Conservation (phyloP, 2,888 invertebrate species). For the Rotaria magnacalcarata region DNA sequence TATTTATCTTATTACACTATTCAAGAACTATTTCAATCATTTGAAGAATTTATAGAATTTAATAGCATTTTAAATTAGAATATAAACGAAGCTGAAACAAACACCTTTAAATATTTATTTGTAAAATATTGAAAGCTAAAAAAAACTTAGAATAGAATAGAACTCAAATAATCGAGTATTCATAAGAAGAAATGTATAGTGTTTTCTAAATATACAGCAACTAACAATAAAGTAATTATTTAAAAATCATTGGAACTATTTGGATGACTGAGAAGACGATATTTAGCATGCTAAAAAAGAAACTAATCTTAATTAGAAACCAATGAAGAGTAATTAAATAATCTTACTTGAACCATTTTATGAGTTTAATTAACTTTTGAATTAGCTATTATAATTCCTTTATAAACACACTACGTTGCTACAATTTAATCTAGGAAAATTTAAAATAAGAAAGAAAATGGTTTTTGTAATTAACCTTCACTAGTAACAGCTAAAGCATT, state of each 20-base stretch:
- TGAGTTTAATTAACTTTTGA: conserved; percentile 17
- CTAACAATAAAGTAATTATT: background rate
- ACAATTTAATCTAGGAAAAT: background rate
- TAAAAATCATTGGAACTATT: background rate
- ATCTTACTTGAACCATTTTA: background rate
- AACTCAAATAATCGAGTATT: no score
- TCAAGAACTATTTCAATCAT: no score
- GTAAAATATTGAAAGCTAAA: no score
- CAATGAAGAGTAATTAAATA: background rate
- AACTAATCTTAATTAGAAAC: background rate
- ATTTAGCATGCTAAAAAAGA: background rate
- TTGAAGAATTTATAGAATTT: no score
- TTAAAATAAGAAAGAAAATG: background rate
- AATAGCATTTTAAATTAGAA: no score
- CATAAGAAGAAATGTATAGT: background rate
- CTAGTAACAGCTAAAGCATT: conserved; percentile 20
- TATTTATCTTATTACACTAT: no score
- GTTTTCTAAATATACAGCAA: background rate
- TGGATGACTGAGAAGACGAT: background rate
- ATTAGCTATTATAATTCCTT: conserved; percentile 16
- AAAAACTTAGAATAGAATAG: no score
- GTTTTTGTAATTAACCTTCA: background rate
- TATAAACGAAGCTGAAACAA: no score
- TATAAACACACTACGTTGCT: conserved; percentile 9
- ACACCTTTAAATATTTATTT: no score